A percentile compares a stretch with the other conserved stretches of the same genome.
Evolutionary conservation across 1,140 invertebrate genomes (phyloP).

Genomic region (Elymnias hypermnestra): DNA sequence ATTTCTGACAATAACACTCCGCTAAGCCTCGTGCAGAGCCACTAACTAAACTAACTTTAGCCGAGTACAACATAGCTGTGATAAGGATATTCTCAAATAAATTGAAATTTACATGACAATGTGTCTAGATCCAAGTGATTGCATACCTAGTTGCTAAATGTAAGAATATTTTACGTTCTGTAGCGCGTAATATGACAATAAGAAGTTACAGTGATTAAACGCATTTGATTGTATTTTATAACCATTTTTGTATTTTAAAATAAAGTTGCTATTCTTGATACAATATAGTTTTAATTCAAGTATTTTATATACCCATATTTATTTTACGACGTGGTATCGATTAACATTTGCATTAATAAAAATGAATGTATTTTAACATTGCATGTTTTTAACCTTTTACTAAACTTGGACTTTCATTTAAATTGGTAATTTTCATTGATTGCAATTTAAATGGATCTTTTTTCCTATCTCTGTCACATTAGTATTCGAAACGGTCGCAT

Average conservation of each 20-base stretch:
- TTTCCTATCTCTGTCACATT: neutral
- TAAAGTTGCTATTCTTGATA: slow-evolving; percentile 74
- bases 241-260: slow-evolving; percentile 72
- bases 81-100: slow-evolving; percentile 29
- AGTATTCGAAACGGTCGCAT: slow-evolving; percentile 18
- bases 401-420: no score
- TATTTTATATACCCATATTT: neutral
- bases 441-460: slow-evolving; percentile 8
- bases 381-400: slow-evolving; percentile 18
- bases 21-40: no score
- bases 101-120: slow-evolving; percentile 4
- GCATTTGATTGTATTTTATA: slow-evolving; percentile 76
- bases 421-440: no score
- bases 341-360: neutral
- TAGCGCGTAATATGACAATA: slow-evolving; percentile 52
- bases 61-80: slow-evolving; percentile 38
- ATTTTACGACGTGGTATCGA: neutral
- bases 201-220: slow-evolving; percentile 68
- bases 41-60: slow-evolving; percentile 3
- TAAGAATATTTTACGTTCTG: slow-evolving; percentile 45
- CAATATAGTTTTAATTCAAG: slow-evolving; percentile 46
- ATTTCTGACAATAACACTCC: slow-evolving; percentile 30
- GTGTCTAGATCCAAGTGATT: slow-evolving; percentile 44
- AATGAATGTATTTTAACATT: slow-evolving; percentile 16
- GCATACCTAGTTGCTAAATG: slow-evolving; percentile 29